Base-by-base conservation (phyloP, 2,888 invertebrate genomes). In the Leptothorax acervorum region DNA sequence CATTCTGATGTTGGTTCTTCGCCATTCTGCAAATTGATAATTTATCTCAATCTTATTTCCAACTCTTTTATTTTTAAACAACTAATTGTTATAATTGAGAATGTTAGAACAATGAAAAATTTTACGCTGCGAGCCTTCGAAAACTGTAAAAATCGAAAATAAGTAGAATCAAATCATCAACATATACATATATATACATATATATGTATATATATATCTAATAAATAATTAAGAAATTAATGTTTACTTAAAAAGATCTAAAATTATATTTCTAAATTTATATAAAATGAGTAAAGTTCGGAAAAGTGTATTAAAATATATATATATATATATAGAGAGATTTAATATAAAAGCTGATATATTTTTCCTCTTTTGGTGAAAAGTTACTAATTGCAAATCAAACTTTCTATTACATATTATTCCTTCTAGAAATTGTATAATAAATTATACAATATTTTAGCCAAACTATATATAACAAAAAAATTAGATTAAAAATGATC, bases 1-100 rank as follows among this genome's bases (percentile, higher is more conserved):
- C 94, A 88, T 94, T 94, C 75, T 93, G 96, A 95, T 97, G 97
- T 95, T 96, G 97, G 95, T 96, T 95, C 95, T 97, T 96, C 95
- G 97, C 96, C 97, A 97, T 97, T 86, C 91, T 92, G 85, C 11
- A 60, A 39, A 35, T 71, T 60, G 8, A 12, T 18, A 8, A 71
- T 60, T 73, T 81, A 18, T 12, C 8, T 15, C 11, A n/a, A 42
- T 8, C 3, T 51, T 12, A 51, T 9, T 62, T 35, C 4, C 48
- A 48, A 3, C 0, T 12, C 18, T 65, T 9, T 15, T 39, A n/a
- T 45, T 2, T 39, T 28, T 11, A 23, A 63, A 48, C 48, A 5
- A 62, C 1, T 45, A 18, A 35, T 51, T 28, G 15, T 23, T 6
- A 45, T 9, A 23, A 45, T 31, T 6, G 4, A 12, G 9, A n/a